These are phyloP conservation scores for Philereme transversata DNA, from an alignment of 2,888 invertebrate genomes.

Conservation along the genomic window DNA sequence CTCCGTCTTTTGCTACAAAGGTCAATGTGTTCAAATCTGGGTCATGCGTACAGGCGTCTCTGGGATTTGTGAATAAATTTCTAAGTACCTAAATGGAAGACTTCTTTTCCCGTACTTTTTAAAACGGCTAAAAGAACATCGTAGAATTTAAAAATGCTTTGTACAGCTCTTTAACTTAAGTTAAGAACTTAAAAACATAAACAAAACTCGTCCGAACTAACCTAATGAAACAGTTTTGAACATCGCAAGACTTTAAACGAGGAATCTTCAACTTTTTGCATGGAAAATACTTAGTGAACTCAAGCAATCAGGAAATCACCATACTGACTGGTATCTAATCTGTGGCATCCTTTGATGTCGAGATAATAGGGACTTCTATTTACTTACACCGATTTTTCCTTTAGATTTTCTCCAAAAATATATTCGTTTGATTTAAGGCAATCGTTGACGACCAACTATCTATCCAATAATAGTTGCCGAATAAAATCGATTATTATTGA, in stretches of 20 bases:
- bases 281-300: constrained; percentile 31
- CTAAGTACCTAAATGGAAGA: too few relatives aligned
- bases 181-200: constrained; percentile 8
- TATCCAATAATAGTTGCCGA: too few relatives aligned
- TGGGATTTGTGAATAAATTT: too few relatives aligned
- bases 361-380: constrained; percentile 33
- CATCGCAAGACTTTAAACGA: constrained; percentile 27
- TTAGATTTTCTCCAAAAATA: constrained; percentile 18
- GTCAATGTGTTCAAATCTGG: not conserved
- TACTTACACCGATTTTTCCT: constrained; percentile 21
- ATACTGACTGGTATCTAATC: constrained; percentile 18
- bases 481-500: too few relatives aligned
- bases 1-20: too few relatives aligned
- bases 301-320: constrained; percentile 30
- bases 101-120: too few relatives aligned
- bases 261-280: constrained; percentile 25
- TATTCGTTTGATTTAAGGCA: not conserved
- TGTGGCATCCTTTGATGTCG: constrained; percentile 31
- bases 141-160: not conserved
- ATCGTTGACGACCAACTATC: too few relatives aligned
- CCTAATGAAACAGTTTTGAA: constrained; percentile 30
- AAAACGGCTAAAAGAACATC: not conserved
- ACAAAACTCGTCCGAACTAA: constrained; percentile 10
- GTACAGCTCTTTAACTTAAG: not conserved
- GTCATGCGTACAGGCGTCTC: not conserved